A percentile compares a stretch with the other conserved stretches of the same genome.
phyloP scores from a whole-genome alignment of 92 coral and sea anemone species.

The Plumapathes pennacea region DNA sequence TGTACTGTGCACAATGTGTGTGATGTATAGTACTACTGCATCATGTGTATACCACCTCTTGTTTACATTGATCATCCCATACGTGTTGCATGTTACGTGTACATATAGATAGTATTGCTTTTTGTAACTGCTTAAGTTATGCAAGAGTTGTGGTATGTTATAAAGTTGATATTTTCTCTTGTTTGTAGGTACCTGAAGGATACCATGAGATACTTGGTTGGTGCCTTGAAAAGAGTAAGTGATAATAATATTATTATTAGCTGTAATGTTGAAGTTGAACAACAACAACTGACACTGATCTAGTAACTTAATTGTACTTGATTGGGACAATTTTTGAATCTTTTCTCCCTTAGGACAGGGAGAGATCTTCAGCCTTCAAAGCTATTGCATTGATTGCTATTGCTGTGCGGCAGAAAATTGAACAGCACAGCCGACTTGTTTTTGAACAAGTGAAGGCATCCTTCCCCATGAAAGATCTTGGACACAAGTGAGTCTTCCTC shows the following conservation, averaged over 20 bases:
- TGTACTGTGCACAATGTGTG: too few species aligned
- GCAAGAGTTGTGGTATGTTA: too few species aligned
- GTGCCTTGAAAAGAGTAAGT: slow-evolving; percentile 82
- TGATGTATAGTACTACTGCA: too few species aligned
- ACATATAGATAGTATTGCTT: too few species aligned
- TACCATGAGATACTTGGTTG: slow-evolving; percentile 76
- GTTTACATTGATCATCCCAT: too few species aligned
- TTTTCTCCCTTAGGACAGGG: slow-evolving; percentile 70
- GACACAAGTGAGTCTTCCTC: slow-evolving; percentile 85
- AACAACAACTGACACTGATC: too few species aligned
- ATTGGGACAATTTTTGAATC: neutral
- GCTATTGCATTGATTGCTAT: slow-evolving; percentile 92
- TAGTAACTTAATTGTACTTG: too few species aligned
- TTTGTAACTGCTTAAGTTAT: too few species aligned
- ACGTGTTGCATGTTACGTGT: too few species aligned
- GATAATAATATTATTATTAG: too few species aligned
- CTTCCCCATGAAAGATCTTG: slow-evolving; percentile 92
- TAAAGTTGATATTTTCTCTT: neutral
- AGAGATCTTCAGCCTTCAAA: slow-evolving; percentile 95
- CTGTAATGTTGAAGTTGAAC: too few species aligned
- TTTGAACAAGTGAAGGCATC: slow-evolving; percentile 85
- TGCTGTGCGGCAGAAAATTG: slow-evolving; percentile 91
- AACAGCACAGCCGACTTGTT: slow-evolving; percentile 66
- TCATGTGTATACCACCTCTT: too few species aligned
- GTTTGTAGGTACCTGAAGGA: slow-evolving; percentile 78